Evolutionary conservation across 2,797 vertebrate genomes (phyloP).

Genomic region (Geotrypetes seraphini): DNA sequence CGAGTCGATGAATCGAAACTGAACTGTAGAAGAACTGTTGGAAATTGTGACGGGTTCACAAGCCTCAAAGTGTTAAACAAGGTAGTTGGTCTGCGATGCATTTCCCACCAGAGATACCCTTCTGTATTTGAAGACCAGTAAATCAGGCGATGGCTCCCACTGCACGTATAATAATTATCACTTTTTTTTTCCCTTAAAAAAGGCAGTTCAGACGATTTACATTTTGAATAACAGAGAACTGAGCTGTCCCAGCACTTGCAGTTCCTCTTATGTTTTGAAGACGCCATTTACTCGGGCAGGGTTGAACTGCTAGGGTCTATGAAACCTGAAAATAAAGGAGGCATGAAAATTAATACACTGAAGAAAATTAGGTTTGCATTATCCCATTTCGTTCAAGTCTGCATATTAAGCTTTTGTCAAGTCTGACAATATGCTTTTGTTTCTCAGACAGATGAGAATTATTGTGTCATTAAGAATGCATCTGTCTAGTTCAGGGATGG

Average conservation of each 20-base stretch:
- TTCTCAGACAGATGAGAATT: not conserved
- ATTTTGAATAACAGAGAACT: constrained; percentile 72
- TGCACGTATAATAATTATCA: constrained; percentile 36
- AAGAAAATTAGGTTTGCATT: no score
- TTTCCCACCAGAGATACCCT: no score
- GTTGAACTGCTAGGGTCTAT: constrained; percentile 84
- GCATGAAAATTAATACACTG: no score
- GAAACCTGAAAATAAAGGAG: constrained; percentile 68
- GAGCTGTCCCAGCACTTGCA: constrained; percentile 90
- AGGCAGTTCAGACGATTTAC: constrained; percentile 84
- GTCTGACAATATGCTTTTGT: not conserved
- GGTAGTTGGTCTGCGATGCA: no score
- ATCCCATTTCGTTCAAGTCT: not conserved
- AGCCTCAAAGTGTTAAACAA: no score
- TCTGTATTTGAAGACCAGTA: constrained; percentile 23
- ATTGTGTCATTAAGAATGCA: no score
- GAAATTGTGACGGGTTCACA: no score
- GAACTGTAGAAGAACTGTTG: no score
- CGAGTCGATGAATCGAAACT: no score
- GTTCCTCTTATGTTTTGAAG: constrained; percentile 71
- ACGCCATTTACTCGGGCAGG: constrained; percentile 58
- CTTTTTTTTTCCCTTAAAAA: constrained; percentile 49
- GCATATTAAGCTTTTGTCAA: no score
- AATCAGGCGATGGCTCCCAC: constrained; percentile 30
- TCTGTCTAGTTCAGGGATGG: no score